Evolutionary conservation across 2,113 vertebrate genomes (phyloP).

Genomic region (Alligator mississippiensis): DNA sequence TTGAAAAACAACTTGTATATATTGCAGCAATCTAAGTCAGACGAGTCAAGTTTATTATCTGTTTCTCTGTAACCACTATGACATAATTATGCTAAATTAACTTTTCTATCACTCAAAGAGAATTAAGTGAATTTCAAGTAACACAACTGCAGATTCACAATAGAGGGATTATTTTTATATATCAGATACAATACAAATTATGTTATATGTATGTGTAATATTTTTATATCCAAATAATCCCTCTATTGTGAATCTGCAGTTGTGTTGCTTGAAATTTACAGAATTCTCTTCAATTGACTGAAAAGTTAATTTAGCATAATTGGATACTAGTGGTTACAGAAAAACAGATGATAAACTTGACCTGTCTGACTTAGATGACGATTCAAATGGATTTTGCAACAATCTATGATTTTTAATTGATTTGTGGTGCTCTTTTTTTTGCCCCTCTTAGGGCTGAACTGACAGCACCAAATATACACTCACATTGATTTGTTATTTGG

Average conservation of each 20-base stretch:
- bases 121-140: not conserved
- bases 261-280: not conserved
- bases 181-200: not conserved
- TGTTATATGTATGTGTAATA: too few species aligned
- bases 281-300: not conserved
- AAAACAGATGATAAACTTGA: not conserved
- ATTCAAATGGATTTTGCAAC: too few species aligned
- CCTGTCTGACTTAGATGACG: too few species aligned
- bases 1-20: not conserved
- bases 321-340: not conserved
- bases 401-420: not conserved
- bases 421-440: not conserved
- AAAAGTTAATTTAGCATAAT: not conserved
- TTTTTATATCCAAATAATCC: not conserved
- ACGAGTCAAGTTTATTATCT: too few species aligned
- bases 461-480: too few species aligned
- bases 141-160: not conserved
- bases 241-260: not conserved
- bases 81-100: not conserved
- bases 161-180: not conserved
- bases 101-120: not conserved
- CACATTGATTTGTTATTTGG: too few species aligned
- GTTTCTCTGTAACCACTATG: not conserved
- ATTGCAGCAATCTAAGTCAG: too few species aligned
- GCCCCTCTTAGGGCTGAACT: not conserved